Evolutionary conservation across 2,797 vertebrate species (phyloP).

Genomic region (Spinus pinus): DNA sequence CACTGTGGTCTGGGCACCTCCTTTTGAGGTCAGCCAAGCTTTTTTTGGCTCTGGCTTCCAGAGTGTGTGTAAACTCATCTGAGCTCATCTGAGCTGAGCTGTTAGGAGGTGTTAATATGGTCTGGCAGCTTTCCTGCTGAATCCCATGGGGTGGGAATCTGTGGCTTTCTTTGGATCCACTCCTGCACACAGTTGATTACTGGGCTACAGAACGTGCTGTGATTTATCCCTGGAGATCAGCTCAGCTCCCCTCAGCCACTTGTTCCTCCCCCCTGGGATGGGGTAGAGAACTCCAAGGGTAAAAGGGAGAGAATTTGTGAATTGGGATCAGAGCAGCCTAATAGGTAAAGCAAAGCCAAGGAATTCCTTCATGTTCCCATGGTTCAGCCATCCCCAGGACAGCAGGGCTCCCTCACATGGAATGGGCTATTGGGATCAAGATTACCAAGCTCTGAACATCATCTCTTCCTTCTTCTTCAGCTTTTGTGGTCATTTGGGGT

Average conservation of each 20-base stretch:
- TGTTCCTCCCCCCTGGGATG: rapidly evolving
- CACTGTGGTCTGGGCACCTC: neutral
- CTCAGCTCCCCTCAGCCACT: neutral
- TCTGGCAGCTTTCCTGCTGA: neutral
- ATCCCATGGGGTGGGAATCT: neutral
- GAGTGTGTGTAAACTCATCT: neutral
- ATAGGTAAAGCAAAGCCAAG: neutral
- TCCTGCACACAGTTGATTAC: neutral
- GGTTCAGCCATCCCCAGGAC: neutral
- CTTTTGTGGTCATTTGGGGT: neutral
- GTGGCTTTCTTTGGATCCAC: neutral
- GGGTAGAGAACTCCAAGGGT: rapidly evolving
- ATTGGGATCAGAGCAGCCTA: neutral
- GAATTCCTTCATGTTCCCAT: neutral
- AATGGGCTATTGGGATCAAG: neutral
- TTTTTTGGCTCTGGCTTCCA: neutral
- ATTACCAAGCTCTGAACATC: neutral
- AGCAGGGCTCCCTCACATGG: rapidly evolving
- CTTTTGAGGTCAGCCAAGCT: neutral
- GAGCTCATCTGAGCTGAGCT: neutral
- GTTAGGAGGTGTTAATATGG: neutral
- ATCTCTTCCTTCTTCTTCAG: neutral
- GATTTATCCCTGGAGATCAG: rapidly evolving
- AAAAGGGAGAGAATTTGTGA: rapidly evolving
- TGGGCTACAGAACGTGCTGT: neutral